Percentiles rank a stretch among this genome's conserved stretches.
phyloP scores from a whole-genome alignment of 2,888 invertebrate genomes.

The Mechanitis messenoides region DNA sequence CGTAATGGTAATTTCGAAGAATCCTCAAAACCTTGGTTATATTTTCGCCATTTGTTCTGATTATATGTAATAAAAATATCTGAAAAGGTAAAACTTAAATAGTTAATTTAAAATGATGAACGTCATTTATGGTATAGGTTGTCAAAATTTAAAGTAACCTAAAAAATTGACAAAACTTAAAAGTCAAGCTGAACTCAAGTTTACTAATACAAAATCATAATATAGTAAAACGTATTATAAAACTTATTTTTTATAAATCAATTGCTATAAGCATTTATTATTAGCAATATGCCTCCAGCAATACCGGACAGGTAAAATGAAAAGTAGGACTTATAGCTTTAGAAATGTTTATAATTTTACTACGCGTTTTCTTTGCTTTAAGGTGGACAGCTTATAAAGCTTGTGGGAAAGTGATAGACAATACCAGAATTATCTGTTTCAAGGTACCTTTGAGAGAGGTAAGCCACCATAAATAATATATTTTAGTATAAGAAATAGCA shows the following conservation, averaged over 20 bases:
- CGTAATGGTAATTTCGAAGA: no score
- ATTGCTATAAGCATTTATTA: neutral
- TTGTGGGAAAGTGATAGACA: constrained; percentile 79
- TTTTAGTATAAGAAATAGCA: no score
- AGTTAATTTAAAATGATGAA: no score
- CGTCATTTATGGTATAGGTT: no score
- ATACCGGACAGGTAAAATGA: constrained; percentile 55
- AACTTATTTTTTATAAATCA: neutral
- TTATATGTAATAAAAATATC: no score
- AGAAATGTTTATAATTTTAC: constrained; percentile 7
- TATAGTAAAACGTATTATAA: constrained; percentile 1
- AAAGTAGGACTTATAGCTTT: neutral
- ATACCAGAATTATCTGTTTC: constrained; percentile 84
- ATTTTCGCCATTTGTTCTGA: no score
- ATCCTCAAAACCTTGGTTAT: no score
- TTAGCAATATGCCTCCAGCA: constrained; percentile 30
- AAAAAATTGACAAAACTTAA: neutral
- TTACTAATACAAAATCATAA: neutral
- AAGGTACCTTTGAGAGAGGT: constrained; percentile 80
- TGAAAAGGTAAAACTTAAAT: no score
- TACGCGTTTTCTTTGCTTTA: constrained; percentile 37
- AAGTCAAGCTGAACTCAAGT: neutral
- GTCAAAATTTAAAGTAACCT: no score
- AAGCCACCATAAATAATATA: constrained; percentile 31
- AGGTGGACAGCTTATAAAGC: constrained; percentile 80